Evolutionary conservation across 2,888 invertebrate genomes (phyloP), one percentile per base, ranked within the genome.

Genomic region (Lasioglossum morio): DNA sequence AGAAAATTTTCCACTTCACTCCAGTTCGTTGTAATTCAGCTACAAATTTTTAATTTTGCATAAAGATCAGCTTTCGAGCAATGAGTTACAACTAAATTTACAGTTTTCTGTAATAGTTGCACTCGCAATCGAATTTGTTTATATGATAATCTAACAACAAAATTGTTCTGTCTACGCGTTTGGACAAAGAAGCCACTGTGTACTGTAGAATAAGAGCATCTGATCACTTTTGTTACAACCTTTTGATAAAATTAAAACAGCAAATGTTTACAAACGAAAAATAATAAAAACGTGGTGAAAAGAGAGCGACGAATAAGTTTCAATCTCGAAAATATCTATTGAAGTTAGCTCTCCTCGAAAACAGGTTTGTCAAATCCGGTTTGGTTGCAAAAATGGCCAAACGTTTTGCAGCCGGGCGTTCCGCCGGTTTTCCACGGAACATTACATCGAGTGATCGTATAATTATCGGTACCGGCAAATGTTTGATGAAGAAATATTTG

Each of bases 401-500:
- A 60, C 14, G 60, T 30, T 60, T 27, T 19, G 34, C 10, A 0
- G 19, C 23, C 3, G 19, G 1, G 19, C 1, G 34, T 37, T 23
- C 16, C 37, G 34, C 19, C 66, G 23, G 10, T 34, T 66, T 66
- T 8, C 34, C 66, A 23, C 30, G 34, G 66, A 66, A 66, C 34
- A 66, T 66, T 34, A 66, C 66, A 37, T 23, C 69, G 23, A 12
- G 69, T 37, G 37, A 69, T 69, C 69, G 69, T n/a, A 69, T 69
- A 69, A 69, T 69, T 69, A 69, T 69, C 37, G 69, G 23, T 34
- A 37, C 34, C 4, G 37, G 69, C 69, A 69, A 69, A 69, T 69
- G 37, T 69, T 69, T 69, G 69, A 69, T 69, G 37, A 37, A 69
- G 37, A 69, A 69, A 69, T 69, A 37, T 69, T 69, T 69, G 69